Evolutionary conservation across 2,888 invertebrate genomes (phyloP).

Genomic region (Augochlorella aurata): DNA sequence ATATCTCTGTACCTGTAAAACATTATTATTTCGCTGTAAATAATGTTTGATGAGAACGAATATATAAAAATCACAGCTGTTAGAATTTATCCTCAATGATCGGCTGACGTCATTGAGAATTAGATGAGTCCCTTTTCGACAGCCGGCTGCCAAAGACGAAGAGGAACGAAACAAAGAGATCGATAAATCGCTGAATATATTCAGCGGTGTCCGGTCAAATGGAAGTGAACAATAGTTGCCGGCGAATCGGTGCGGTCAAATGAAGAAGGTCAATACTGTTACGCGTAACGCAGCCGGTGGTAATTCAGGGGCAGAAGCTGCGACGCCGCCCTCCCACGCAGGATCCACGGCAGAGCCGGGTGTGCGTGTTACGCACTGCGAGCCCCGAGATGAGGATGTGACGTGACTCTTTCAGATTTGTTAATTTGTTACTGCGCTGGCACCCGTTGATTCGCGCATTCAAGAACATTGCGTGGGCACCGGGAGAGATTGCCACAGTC

Average conservation of each 20-base stretch:
- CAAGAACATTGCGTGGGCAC: slow-evolving; percentile 21
- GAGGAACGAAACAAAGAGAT: background rate
- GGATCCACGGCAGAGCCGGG: slow-evolving; percentile 2
- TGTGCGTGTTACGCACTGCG: slow-evolving; percentile 2
- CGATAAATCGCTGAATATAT: background rate
- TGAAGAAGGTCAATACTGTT: slow-evolving; percentile 74
- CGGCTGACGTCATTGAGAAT: too few species aligned
- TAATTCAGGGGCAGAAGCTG: slow-evolving; percentile 58
- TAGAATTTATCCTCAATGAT: too few species aligned
- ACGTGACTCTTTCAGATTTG: slow-evolving; percentile 72
- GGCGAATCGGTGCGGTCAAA: slow-evolving; percentile 62
- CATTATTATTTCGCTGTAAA: too few species aligned
- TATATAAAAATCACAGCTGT: too few species aligned
- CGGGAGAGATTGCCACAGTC: background rate
- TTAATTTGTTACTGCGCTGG: slow-evolving; percentile 74
- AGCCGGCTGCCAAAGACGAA: too few species aligned
- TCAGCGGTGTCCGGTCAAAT: background rate
- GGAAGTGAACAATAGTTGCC: background rate
- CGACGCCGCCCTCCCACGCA: slow-evolving; percentile 47
- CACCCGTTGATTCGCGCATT: slow-evolving; percentile 53
- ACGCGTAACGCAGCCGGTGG: slow-evolving; percentile 24
- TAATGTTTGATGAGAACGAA: too few species aligned
- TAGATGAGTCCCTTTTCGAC: too few species aligned
- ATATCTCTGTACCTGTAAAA: too few species aligned
- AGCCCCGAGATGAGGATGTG: slow-evolving; percentile 73